Percentiles rank a stretch among this genome's conserved stretches.
phyloP scores from a whole-genome alignment of 2,113 vertebrate species.

The Nibea coibor region DNA sequence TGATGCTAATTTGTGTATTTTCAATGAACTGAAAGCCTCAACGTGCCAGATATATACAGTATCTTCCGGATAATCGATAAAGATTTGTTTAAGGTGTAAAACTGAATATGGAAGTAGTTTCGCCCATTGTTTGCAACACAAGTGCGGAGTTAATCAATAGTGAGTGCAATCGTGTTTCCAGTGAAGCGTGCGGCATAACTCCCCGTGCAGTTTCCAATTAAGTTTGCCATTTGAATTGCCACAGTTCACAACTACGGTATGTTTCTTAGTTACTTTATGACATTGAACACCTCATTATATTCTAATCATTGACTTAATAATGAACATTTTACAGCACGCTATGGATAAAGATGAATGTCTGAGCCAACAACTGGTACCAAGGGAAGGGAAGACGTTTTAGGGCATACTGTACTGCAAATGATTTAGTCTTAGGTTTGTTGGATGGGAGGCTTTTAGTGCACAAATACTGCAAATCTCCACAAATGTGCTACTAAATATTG shows the following conservation, averaged over 20 bases:
- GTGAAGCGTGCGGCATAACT: background rate
- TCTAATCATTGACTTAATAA: background rate
- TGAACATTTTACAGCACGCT: background rate
- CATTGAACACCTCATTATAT: background rate
- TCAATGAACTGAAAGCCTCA: background rate
- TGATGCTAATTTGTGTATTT: background rate
- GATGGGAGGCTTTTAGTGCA: background rate
- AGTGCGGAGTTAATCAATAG: background rate
- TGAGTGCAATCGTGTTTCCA: conserved; percentile 3
- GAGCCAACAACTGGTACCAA: background rate
- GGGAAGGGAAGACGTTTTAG: too few relatives aligned
- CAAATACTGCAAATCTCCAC: background rate
- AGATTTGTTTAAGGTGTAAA: background rate
- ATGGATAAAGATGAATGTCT: background rate
- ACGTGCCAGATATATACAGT: background rate
- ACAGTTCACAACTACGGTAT: background rate
- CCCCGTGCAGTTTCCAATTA: conserved; percentile 14
- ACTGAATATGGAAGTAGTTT: background rate
- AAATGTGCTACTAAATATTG: background rate
- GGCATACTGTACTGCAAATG: background rate
- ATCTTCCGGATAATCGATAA: background rate
- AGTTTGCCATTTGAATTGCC: conserved; percentile 26
- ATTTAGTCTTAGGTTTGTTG: background rate
- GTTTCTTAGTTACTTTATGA: background rate
- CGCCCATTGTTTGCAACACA: background rate